A percentile compares a stretch with the other conserved stretches of the same genome.
phyloP scores from a whole-genome alignment of 2,888 invertebrate species.

The Esperia sulphurella region DNA sequence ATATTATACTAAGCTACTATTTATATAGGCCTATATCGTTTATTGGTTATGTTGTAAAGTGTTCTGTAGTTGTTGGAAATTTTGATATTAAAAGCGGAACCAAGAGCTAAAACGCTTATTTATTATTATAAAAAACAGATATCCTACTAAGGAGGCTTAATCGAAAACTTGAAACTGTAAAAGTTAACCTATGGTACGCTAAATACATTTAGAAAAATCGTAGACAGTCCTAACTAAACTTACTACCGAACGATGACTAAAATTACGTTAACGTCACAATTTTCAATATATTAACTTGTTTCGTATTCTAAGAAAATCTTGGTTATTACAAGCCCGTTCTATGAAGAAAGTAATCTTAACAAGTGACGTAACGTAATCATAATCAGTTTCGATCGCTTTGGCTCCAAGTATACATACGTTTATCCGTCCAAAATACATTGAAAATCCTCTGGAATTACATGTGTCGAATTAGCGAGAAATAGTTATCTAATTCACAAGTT shows the following conservation, averaged over 20 bases:
- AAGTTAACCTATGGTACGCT: slow-evolving; percentile 61
- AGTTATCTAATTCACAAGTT: background rate
- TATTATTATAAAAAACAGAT: slow-evolving; percentile 27
- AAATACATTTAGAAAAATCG: slow-evolving; percentile 58
- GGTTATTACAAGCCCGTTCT: slow-evolving; percentile 4
- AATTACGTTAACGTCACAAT: slow-evolving; percentile 40
- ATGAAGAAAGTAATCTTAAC: background rate
- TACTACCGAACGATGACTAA: slow-evolving; percentile 51
- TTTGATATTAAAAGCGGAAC: slow-evolving; percentile 21
- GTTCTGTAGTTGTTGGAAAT: too few relatives aligned
- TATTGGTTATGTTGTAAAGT: too few relatives aligned
- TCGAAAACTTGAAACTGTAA: slow-evolving; percentile 45
- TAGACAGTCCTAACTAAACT: slow-evolving; percentile 59
- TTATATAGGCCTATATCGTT: too few relatives aligned
- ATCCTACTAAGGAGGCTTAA: slow-evolving; percentile 39
- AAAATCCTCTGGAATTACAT: background rate
- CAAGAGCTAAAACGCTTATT: slow-evolving; percentile 16
- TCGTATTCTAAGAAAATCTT: slow-evolving; percentile 34
- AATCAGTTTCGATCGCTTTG: slow-evolving; percentile 8
- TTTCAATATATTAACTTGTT: too few relatives aligned
- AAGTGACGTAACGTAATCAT: slow-evolving; percentile 1
- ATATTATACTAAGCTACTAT: too few relatives aligned
- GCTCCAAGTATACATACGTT: slow-evolving; percentile 1
- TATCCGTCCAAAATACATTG: slow-evolving; percentile 1
- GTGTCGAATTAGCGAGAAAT: background rate